A percentile compares a stretch with the other conserved stretches of the same genome.
Conservation (phyloP, 2,113 vertebrate species). For the Sylvia atricapilla region DNA sequence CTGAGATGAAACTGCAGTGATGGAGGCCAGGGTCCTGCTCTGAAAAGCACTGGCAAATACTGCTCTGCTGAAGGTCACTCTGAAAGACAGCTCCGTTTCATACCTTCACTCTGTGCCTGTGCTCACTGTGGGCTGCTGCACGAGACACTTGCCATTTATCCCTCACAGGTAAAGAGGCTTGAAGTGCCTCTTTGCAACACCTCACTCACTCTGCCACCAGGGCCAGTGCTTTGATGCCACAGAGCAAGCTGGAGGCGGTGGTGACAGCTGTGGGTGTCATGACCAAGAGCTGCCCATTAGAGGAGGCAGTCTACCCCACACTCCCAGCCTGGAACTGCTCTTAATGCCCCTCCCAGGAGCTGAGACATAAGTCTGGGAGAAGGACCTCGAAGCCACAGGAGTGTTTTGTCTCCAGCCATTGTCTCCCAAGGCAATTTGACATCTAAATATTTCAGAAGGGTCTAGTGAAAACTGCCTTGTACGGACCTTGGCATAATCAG, state of each 20-base stretch:
- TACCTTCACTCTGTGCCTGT: not conserved
- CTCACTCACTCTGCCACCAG: not conserved
- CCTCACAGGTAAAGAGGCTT: not conserved
- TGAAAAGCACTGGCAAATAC: not conserved
- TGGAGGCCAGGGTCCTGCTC: not conserved
- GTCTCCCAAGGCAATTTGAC: not conserved
- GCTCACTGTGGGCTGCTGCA: not conserved
- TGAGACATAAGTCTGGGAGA: not conserved
- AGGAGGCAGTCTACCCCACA: not conserved
- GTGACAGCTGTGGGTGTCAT: not conserved
- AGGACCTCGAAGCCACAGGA: not conserved
- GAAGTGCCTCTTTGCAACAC: not conserved
- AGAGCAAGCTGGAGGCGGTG: not conserved
- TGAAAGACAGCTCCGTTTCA: not conserved
- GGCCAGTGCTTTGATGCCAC: not conserved
- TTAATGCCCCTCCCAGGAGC: not conserved
- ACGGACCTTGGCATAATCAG: not conserved
- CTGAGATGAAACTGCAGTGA: not conserved
- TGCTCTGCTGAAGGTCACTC: conserved; percentile 28
- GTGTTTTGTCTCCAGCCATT: not conserved
- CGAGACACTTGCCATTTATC: not conserved
- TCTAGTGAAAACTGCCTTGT: not conserved
- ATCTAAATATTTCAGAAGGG: not conserved
- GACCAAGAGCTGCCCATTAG: not conserved
- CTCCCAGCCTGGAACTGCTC: not conserved